Percentiles rank a stretch among this genome's conserved stretches.
phyloP scores from a whole-genome alignment of 1,140 invertebrate species.

The Telenomus remus region DNA sequence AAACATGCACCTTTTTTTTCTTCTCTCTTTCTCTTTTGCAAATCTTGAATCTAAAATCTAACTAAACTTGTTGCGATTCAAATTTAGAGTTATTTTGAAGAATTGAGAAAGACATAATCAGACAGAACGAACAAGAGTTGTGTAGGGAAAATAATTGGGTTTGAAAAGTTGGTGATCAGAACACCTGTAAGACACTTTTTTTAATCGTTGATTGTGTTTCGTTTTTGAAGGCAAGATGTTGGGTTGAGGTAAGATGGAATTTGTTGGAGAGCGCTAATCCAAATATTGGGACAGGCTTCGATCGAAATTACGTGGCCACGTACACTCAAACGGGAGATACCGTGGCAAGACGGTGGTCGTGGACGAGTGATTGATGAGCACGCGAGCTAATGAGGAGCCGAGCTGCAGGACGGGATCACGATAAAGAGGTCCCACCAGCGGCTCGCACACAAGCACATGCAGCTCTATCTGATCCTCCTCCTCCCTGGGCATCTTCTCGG shows the following conservation, averaged over 20 bases:
- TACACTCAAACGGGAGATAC: conserved; percentile 59
- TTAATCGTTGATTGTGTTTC: too few species aligned
- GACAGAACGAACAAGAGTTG: too few species aligned
- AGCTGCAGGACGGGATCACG: conserved; percentile 73
- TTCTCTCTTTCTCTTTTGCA: too few species aligned
- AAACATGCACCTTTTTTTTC: too few species aligned
- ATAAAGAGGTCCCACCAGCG: conserved; percentile 72
- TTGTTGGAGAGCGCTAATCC: conserved; percentile 59
- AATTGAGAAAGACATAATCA: too few species aligned
- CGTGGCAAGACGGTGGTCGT: conserved; percentile 67
- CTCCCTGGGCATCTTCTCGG: conserved; percentile 14
- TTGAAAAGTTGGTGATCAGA: too few species aligned
- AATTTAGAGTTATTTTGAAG: too few species aligned
- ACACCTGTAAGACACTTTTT: too few species aligned
- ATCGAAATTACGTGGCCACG: conserved; percentile 53
- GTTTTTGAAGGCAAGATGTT: not conserved
- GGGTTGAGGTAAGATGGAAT: conserved; percentile 23
- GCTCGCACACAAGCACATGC: conserved; percentile 60
- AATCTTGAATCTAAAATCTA: too few species aligned
- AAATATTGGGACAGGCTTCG: conserved; percentile 70
- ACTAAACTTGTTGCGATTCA: too few species aligned
- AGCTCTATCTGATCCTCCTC: conserved; percentile 51
- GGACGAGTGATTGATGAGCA: conserved; percentile 75
- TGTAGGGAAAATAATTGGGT: too few species aligned
- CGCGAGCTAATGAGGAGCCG: conserved; percentile 74